A percentile compares a stretch with the other conserved stretches of the same genome.
Evolutionary conservation across 2,888 invertebrate species (phyloP).

Genomic region (Eupithecia inturbata): DNA sequence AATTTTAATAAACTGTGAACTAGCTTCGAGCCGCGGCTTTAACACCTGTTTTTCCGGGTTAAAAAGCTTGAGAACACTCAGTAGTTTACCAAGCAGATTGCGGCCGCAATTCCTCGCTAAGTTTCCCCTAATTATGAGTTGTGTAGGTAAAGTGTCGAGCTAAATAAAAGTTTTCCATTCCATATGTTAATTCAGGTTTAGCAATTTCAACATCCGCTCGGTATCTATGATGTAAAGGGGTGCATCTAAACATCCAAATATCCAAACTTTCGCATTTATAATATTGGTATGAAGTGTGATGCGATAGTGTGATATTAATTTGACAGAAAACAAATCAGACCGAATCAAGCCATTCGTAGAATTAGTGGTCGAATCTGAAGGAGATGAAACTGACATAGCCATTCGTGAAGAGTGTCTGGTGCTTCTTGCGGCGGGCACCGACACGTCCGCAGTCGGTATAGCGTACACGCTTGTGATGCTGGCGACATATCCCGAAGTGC

Average conservation of each 20-base stretch:
- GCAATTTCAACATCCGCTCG: neutral
- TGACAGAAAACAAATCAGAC: slow-evolving; percentile 21
- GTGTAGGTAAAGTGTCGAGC: neutral
- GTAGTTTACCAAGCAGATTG: too few relatives aligned
- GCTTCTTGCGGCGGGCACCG: slow-evolving; percentile 49
- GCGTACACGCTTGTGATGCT: slow-evolving; percentile 48
- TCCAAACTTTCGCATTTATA: neutral
- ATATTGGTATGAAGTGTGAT: neutral
- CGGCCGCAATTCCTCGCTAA: too few relatives aligned
- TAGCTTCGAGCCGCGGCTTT: neutral
- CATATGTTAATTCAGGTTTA: neutral
- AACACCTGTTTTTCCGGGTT: too few relatives aligned
- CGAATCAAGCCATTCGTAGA: slow-evolving; percentile 48
- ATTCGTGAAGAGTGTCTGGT: slow-evolving; percentile 50
- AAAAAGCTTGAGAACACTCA: too few relatives aligned
- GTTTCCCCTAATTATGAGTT: neutral
- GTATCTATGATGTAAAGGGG: neutral
- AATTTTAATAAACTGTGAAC: neutral
- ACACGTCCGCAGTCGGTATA: slow-evolving; percentile 50
- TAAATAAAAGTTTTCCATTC: neutral
- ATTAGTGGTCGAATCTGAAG: slow-evolving; percentile 44
- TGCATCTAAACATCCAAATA: neutral
- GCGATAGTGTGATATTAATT: neutral
- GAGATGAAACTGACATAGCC: slow-evolving; percentile 30
- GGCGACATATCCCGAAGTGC: slow-evolving; percentile 23